Evolutionary conservation across 2,888 invertebrate genomes (phyloP).

Genomic region (Ormia ochracea): DNA sequence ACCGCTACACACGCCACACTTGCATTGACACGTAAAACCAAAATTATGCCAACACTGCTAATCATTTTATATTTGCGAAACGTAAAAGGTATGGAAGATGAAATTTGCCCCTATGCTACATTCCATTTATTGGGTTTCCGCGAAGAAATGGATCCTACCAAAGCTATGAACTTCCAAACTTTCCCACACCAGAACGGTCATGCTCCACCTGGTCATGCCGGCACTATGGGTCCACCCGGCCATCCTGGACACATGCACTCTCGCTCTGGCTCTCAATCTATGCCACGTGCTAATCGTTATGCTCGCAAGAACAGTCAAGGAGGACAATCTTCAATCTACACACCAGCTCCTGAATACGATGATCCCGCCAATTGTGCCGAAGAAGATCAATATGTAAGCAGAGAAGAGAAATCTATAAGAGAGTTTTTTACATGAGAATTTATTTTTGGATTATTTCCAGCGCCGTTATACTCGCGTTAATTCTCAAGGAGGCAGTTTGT

Average conservation of each 20-base stretch:
- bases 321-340: conserved; percentile 89
- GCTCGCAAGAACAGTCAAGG: conserved; percentile 86
- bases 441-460: conserved; percentile 64
- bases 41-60: conserved; percentile 15
- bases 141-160: conserved; percentile 95
- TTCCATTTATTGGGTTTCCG: conserved; percentile 97
- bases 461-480: conserved; percentile 86
- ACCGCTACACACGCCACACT: conserved; percentile 19
- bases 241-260: conserved; percentile 87
- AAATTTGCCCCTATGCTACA: conserved; percentile 97
- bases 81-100: conserved; percentile 94
- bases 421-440: not conserved
- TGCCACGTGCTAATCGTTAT: conserved; percentile 87
- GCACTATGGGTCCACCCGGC: conserved; percentile 89
- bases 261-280: conserved; percentile 91
- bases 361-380: conserved; percentile 95
- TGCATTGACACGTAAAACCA: conserved; percentile 30
- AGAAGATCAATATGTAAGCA: conserved; percentile 89
- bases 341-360: conserved; percentile 92
- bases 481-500: conserved; percentile 81
- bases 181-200: conserved; percentile 85
- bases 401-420: not conserved
- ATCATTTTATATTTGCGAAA: not conserved
- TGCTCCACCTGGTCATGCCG: conserved; percentile 84
- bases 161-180: conserved; percentile 91